These are phyloP conservation scores for Lithophane semibrunnea DNA, from an alignment of 2,888 invertebrate genomes.

Conservation along the genomic window DNA sequence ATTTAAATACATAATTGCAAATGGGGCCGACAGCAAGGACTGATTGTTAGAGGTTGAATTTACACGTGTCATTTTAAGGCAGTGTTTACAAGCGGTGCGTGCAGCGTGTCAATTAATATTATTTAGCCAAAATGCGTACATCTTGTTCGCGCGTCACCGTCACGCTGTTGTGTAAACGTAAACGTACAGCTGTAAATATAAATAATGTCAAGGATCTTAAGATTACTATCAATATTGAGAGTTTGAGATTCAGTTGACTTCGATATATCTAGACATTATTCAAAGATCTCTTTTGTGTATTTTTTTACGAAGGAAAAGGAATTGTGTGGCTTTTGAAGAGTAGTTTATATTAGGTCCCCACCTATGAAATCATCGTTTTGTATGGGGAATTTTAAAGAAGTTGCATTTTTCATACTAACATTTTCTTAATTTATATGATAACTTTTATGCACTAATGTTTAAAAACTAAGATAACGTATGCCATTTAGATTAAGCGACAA, in stretches of 20 bases:
- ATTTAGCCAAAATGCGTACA: not conserved
- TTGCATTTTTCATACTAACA: no score
- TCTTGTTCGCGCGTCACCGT: not conserved
- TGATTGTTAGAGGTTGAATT: not conserved
- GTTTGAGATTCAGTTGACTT: not conserved
- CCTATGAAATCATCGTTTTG: no score
- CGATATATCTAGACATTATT: constrained; percentile 4
- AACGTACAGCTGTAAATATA: not conserved
- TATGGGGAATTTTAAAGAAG: no score
- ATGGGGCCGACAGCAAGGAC: constrained; percentile 14
- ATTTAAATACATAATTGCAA: constrained; percentile 7
- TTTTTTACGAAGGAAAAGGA: not conserved
- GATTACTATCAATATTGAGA: constrained; percentile 1
- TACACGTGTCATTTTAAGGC: not conserved
- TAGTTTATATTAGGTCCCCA: not conserved
- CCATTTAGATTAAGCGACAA: no score
- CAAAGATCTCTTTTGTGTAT: not conserved
- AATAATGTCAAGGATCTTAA: not conserved
- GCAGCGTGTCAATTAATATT: not conserved
- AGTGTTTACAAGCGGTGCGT: not conserved
- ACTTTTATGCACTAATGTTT: no score
- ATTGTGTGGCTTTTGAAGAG: not conserved
- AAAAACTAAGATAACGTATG: no score
- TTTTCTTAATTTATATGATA: no score
- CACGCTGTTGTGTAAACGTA: not conserved